Evolutionary conservation across 2,888 invertebrate genomes (phyloP).

Genomic region (Melitaea athalia): DNA sequence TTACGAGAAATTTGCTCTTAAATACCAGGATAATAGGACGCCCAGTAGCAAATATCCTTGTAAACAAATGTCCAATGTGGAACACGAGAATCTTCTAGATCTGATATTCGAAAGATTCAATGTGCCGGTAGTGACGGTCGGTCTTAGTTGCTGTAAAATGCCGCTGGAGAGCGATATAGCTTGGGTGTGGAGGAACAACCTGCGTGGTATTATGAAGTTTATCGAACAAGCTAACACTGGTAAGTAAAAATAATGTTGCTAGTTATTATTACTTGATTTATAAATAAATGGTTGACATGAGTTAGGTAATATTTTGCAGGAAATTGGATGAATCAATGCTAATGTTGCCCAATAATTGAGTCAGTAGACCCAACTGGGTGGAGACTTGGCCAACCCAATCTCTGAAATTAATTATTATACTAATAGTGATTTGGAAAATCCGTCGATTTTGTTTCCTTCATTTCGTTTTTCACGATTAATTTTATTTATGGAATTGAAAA

Average conservation of each 20-base stretch:
- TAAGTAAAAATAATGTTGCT: conserved; percentile 45
- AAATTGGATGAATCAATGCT: too few relatives aligned
- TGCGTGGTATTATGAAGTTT: conserved; percentile 84
- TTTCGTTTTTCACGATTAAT: too few relatives aligned
- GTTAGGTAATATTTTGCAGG: too few relatives aligned
- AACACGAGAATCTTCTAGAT: conserved; percentile 80
- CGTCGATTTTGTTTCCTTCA: too few relatives aligned
- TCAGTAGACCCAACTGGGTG: too few relatives aligned
- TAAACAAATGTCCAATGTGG: conserved; percentile 46
- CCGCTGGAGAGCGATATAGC: conserved; percentile 86
- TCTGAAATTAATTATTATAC: too few relatives aligned
- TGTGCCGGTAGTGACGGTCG: conserved; percentile 86
- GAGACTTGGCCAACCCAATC: too few relatives aligned
- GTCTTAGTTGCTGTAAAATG: conserved; percentile 92
- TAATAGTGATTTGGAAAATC: too few relatives aligned
- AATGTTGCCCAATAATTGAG: too few relatives aligned
- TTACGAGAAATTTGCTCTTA: conserved; percentile 76
- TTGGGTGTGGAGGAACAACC: conserved; percentile 86
- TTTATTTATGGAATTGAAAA: too few relatives aligned
- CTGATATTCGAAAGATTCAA: conserved; percentile 84
- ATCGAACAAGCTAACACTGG: conserved; percentile 84
- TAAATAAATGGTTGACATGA: too few relatives aligned
- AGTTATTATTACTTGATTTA: neutral
- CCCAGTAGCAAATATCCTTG: conserved; percentile 63
- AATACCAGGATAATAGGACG: conserved; percentile 68